Evolutionary conservation across 2,113 vertebrate genomes (phyloP).

Genomic region (Aspiorhynchus laticeps): DNA sequence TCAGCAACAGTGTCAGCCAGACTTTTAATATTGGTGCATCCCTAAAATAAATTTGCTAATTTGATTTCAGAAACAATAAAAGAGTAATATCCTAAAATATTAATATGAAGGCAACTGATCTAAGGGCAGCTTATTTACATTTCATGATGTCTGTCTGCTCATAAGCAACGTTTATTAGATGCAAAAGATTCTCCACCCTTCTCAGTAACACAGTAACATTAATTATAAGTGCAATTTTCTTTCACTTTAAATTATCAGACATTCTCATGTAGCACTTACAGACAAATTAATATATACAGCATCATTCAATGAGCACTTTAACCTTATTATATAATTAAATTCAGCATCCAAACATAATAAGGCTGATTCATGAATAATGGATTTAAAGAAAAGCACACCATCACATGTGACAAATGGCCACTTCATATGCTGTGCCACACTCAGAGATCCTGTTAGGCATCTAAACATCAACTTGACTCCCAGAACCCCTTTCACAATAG

Average conservation of each 20-base stretch:
- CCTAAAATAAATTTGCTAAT: neutral
- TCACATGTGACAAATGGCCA: conserved; percentile 4
- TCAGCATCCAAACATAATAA: conserved; percentile 15
- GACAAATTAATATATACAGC: neutral
- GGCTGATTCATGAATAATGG: conserved; percentile 27
- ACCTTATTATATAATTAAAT: conserved; percentile 4
- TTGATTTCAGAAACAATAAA: neutral
- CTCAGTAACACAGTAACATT: neutral
- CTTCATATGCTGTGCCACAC: conserved; percentile 15
- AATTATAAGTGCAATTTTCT: neutral
- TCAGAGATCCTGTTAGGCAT: neutral
- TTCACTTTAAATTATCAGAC: neutral
- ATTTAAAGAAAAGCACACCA: conserved; percentile 21
- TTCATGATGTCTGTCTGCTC: neutral
- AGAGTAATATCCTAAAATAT: neutral
- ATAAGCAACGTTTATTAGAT: neutral
- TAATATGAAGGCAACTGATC: neutral
- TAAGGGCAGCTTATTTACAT: neutral
- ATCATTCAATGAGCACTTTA: neutral
- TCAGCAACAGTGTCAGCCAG: neutral
- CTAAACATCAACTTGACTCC: conserved; percentile 1
- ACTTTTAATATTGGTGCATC: neutral
- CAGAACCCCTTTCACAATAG: conserved; percentile 12
- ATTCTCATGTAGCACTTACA: conserved; percentile 5
- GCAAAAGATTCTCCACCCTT: neutral